A percentile compares a stretch with the other conserved stretches of the same genome.
These are phyloP conservation scores for Tenthredo livida DNA, from an alignment of 2,888 invertebrate species.

Conservation along the genomic window DNA sequence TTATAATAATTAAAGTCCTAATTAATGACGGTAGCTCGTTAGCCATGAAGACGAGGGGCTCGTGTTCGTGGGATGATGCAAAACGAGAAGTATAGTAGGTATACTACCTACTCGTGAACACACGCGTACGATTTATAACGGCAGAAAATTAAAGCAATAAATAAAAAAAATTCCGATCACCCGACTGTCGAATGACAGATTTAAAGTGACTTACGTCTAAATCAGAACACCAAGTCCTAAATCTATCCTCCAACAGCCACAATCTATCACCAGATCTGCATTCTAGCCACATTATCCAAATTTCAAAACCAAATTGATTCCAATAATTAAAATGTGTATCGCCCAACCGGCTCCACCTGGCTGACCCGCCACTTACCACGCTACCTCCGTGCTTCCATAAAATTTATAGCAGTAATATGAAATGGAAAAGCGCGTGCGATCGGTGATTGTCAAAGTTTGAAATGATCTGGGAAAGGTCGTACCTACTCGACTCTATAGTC, in stretches of 20 bases:
- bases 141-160: conserved; percentile 4
- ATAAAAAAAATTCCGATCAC: neutral
- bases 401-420: neutral
- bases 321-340: neutral
- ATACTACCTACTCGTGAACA: neutral
- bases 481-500: neutral
- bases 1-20: conserved; percentile 46
- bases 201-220: neutral
- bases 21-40: conserved; percentile 51
- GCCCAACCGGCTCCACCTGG: neutral
- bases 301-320: neutral
- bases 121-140: neutral
- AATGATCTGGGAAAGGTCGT: conserved; percentile 6
- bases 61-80: conserved; percentile 39
- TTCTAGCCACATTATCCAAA: neutral
- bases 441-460: neutral
- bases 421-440: neutral
- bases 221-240: neutral
- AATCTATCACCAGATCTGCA: neutral
- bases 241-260: neutral
- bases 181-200: neutral
- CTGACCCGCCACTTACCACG: neutral
- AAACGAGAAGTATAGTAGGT: conserved; percentile 25
- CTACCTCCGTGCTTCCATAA: neutral
- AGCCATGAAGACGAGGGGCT: conserved; percentile 5